Evolutionary conservation across 2,113 vertebrate genomes (phyloP).

Genomic region (Lasiurus cinereus): DNA sequence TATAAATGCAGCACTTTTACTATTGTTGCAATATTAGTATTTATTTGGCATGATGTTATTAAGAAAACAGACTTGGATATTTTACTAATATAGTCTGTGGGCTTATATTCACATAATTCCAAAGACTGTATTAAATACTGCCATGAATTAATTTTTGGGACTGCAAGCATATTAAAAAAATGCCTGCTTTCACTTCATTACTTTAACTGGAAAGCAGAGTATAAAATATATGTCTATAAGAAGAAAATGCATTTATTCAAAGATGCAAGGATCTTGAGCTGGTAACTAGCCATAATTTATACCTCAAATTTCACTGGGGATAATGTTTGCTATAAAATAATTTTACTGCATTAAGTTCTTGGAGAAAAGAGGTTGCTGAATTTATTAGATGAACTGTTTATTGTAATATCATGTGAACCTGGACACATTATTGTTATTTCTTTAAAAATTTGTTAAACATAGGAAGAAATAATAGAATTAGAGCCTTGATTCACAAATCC

Average conservation of each 20-base stretch:
- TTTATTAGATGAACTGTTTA: background rate
- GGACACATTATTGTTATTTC: background rate
- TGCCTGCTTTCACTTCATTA: background rate
- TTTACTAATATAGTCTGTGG: conserved; percentile 46
- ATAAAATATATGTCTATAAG: background rate
- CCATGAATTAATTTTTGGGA: background rate
- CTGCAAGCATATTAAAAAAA: background rate
- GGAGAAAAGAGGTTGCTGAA: background rate
- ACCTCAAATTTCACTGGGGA: background rate
- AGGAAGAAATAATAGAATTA: conserved; percentile 50
- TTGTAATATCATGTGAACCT: conserved; percentile 22
- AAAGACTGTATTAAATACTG: conserved; percentile 1
- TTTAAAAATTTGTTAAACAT: conserved; percentile 35
- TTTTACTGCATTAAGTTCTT: conserved; percentile 34
- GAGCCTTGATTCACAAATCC: conserved; percentile 26
- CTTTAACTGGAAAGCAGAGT: conserved; percentile 34
- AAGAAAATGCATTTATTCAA: conserved; percentile 49
- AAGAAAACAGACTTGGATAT: conserved; percentile 18
- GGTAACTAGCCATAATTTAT: background rate
- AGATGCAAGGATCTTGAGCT: background rate
- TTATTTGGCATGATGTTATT: conserved; percentile 50
- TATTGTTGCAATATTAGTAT: background rate
- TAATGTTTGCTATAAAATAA: conserved; percentile 40
- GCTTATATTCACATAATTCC: background rate
- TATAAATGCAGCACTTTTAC: conserved; percentile 55